phyloP scores from a whole-genome alignment of 2,888 invertebrate species.

The Lysandra coridon region DNA sequence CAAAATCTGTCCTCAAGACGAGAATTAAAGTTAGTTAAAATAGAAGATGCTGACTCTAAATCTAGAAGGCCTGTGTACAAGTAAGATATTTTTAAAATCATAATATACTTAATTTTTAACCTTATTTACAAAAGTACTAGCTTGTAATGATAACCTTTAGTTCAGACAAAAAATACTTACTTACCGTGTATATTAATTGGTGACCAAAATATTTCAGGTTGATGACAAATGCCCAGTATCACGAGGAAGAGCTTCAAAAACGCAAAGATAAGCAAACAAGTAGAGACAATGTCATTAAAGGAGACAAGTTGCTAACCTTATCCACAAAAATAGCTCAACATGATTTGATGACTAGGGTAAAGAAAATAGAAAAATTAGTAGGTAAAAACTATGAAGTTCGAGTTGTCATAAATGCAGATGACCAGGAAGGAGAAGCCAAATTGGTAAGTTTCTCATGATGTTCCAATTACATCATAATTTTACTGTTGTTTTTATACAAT shows the following conservation, averaged over 20 bases:
- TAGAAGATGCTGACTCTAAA: constrained; percentile 84
- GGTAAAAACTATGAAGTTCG: constrained; percentile 84
- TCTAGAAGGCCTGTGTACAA: constrained; percentile 85
- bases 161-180: not conserved
- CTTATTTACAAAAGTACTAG: no score
- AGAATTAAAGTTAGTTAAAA: constrained; percentile 85
- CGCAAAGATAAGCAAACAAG: constrained; percentile 72
- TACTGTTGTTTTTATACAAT: not conserved
- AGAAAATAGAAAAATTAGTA: constrained; percentile 84
- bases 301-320: constrained; percentile 83
- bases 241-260: constrained; percentile 80
- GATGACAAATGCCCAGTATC: constrained; percentile 83
- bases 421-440: constrained; percentile 49
- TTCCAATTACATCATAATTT: constrained; percentile 6
- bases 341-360: constrained; percentile 83
- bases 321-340: constrained; percentile 83
- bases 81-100: constrained; percentile 52
- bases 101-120: not conserved
- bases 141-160: not conserved
- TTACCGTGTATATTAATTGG: not conserved
- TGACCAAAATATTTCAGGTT: constrained; percentile 61
- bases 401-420: constrained; percentile 77
- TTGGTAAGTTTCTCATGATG: constrained; percentile 49
- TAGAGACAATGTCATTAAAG: constrained; percentile 70
- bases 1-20: constrained; percentile 84